Evolutionary conservation across 2,888 invertebrate species (phyloP).

Genomic region (Caenorhabditis doughertyi): DNA sequence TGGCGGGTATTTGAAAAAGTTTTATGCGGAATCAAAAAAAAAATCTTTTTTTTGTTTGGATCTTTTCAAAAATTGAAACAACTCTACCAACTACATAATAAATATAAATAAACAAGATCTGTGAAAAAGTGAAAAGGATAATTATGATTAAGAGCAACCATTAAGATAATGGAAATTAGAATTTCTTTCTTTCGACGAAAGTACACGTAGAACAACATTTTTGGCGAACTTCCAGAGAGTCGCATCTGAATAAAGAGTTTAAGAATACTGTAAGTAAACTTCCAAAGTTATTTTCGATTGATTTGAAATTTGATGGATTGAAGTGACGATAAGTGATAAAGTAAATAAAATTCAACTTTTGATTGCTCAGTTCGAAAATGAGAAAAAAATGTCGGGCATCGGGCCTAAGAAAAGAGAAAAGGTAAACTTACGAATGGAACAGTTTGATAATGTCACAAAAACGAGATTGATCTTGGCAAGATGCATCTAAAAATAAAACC

Average conservation of each 20-base stretch:
- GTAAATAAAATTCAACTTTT: conserved; percentile 14
- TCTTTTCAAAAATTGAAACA: conserved; percentile 14
- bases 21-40: conserved; percentile 25
- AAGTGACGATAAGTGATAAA: conserved; percentile 50
- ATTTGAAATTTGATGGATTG: conserved; percentile 24
- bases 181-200: conserved; percentile 64
- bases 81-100: conserved; percentile 31
- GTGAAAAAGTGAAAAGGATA: conserved; percentile 4
- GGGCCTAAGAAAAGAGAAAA: conserved; percentile 20
- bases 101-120: background rate
- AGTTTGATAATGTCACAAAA: conserved; percentile 82
- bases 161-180: conserved; percentile 31
- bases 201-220: conserved; percentile 78
- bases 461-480: conserved; percentile 80
- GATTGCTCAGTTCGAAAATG: conserved; percentile 14
- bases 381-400: conserved; percentile 7
- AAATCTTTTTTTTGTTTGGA: conserved; percentile 5
- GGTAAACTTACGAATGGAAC: conserved; percentile 79
- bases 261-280: conserved; percentile 38
- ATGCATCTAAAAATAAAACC: conserved; percentile 65
- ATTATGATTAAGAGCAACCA: conserved; percentile 1
- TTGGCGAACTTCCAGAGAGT: conserved; percentile 75
- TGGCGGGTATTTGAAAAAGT: conserved; percentile 42
- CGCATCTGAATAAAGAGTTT: conserved; percentile 74
- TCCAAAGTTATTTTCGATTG: background rate